Conservation (phyloP, 2,888 invertebrate species). For the Nymphalis urticae region DNA sequence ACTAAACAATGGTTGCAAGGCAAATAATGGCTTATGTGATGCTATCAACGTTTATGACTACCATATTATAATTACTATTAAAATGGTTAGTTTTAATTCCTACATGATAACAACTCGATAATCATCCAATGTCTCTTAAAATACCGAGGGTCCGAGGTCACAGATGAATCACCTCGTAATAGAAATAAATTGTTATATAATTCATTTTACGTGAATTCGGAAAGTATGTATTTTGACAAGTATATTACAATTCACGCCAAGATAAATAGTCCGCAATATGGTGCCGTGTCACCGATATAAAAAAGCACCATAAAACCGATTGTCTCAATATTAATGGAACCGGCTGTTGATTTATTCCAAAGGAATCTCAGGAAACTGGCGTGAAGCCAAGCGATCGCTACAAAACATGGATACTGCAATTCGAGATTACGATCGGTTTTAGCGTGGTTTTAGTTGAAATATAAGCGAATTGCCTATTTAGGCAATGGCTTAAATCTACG, state of each 20-base stretch:
- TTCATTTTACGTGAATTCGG: background rate
- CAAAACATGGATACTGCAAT: slow-evolving; percentile 30
- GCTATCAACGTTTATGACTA: too few relatives aligned
- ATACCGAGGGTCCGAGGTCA: too few relatives aligned
- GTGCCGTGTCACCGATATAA: slow-evolving; percentile 11
- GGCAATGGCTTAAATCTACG: too few relatives aligned
- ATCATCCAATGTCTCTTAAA: too few relatives aligned
- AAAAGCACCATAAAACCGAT: slow-evolving; percentile 28
- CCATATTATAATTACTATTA: too few relatives aligned
- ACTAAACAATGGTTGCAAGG: too few relatives aligned
- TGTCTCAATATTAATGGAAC: slow-evolving; percentile 32
- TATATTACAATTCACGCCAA: slow-evolving; percentile 9
- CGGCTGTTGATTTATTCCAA: slow-evolving; percentile 32
- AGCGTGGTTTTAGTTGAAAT: slow-evolving; percentile 12
- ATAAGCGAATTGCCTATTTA: slow-evolving; percentile 3
- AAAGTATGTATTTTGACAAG: background rate
- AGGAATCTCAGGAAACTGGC: slow-evolving; percentile 28
- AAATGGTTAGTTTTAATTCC: too few relatives aligned
- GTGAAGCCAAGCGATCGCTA: slow-evolving; percentile 30
- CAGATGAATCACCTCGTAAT: too few relatives aligned
- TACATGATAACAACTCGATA: too few relatives aligned
- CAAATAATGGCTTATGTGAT: too few relatives aligned
- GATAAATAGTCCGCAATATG: slow-evolving; percentile 13
- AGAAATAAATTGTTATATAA: too few relatives aligned
- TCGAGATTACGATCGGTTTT: slow-evolving; percentile 28